These are phyloP conservation scores for Pentamera pediparva DNA, from an alignment of 53 echinoderm and acorn worm genomes.

Conservation along the genomic window DNA sequence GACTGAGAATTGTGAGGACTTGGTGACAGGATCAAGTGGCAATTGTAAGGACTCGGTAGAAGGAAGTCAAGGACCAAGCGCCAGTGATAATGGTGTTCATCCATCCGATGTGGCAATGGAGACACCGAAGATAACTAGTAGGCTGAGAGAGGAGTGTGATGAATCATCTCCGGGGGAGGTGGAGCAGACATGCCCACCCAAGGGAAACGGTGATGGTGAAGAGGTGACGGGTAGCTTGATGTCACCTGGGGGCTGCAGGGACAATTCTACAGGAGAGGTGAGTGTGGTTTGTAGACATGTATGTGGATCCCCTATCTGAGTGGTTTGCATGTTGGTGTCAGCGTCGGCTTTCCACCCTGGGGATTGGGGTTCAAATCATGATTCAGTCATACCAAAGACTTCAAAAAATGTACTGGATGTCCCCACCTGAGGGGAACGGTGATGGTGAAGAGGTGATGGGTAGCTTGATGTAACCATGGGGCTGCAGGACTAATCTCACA, in stretches of 20 bases:
- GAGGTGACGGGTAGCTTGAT: neutral
- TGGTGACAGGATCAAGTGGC: neutral
- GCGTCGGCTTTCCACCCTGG: no score
- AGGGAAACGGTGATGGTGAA: neutral
- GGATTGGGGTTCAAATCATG: no score
- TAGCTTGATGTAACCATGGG: no score
- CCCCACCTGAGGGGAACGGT: no score
- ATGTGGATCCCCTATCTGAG: neutral
- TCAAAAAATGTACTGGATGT: no score
- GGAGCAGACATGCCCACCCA: neutral
- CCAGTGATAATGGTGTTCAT: neutral
- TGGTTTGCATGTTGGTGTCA: no score
- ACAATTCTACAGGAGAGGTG: neutral
- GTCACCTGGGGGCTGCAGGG: neutral
- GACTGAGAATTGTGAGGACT: neutral
- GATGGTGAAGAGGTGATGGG: no score
- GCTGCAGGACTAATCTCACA: no score
- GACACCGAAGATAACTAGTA: neutral
- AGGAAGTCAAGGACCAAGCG: neutral
- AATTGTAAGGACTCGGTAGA: neutral
- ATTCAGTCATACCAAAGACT: no score
- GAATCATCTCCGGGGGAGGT: no score
- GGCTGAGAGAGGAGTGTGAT: neutral
- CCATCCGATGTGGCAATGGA: neutral
- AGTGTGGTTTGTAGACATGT: neutral